Evolutionary conservation across 2,888 invertebrate species (phyloP), one percentile per base, ranked within the genome.

Genomic region (Ametastegia equiseti): DNA sequence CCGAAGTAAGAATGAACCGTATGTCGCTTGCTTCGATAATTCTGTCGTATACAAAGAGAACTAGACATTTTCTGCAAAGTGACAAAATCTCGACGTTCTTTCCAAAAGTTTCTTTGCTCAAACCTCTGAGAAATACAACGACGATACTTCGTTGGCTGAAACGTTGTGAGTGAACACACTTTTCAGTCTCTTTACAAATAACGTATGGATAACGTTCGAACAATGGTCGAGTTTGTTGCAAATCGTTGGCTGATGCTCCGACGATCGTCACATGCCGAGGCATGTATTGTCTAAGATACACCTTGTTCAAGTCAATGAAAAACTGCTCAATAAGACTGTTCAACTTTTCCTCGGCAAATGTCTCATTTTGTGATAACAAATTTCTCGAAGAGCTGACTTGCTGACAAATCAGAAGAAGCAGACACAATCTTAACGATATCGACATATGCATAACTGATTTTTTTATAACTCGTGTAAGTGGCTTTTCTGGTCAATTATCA

Each of bases 131-230:
- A 33, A 75, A 75, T 54, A 75, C 36, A n/a, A 75, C 36, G 0
- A 36, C 75, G 54, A 75, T 5, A 75, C 19, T 75, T 19, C 75
- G 36, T 54, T 75, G 11, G 75, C 75, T 75, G 19, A 75, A 54
- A 5, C 11, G 13, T 30, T 50, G 27, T n/a, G 54, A 54, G 36
- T 33, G 54, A 13, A 4, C 54, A 23, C 75, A 75, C 54, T 36
- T 54, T 54, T 50, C 19, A 1, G 54, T 36, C 27, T 54, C 54
- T 50, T 45, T 54, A 9, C 75, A 75, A 19, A 75, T 75, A 13
- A 75, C 54, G 36, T 33, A 36, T 3, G 75, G 36, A 36, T 50
- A 75, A 19, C 19, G 11, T n/a, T 33, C 30, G n/a, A 75, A 36
- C 30, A 75, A 36, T 5, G 75, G 54, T 54, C 23, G 19, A 3